Conservation (phyloP, 2,888 invertebrate genomes). For the Andrena hattorfiana region DNA sequence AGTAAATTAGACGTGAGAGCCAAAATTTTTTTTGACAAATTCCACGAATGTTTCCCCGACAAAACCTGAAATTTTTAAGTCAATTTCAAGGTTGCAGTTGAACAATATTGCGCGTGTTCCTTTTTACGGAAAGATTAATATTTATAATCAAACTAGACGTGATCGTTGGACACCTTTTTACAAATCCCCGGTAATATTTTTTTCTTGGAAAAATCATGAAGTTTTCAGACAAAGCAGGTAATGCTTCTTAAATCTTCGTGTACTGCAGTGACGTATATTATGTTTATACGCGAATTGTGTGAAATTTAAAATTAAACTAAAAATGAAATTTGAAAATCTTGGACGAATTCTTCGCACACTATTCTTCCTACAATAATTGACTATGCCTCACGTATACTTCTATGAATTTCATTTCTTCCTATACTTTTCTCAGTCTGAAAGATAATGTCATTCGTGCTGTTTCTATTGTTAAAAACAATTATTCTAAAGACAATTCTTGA, state of each 20-base stretch:
- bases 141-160: neutral
- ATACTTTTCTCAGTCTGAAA: too few relatives aligned
- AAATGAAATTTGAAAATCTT: neutral
- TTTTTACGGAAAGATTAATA: neutral
- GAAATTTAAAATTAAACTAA: neutral
- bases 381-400: neutral
- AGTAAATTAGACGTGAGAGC: neutral
- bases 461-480: too few relatives aligned
- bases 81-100: neutral
- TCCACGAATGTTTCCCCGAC: too few relatives aligned
- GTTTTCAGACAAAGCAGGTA: neutral
- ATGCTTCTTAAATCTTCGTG: neutral
- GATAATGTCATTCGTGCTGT: too few relatives aligned
- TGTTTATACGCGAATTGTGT: neutral
- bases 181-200: neutral
- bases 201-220: neutral
- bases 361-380: neutral
- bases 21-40: neutral
- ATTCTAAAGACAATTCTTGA: too few relatives aligned
- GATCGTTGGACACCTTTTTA: neutral
- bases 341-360: neutral
- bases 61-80: neutral
- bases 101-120: neutral
- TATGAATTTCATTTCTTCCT: neutral
- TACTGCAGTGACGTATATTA: neutral